These are phyloP conservation scores for Vesta saturnalis DNA, from an alignment of 2,888 invertebrate species.

Conservation along the genomic window DNA sequence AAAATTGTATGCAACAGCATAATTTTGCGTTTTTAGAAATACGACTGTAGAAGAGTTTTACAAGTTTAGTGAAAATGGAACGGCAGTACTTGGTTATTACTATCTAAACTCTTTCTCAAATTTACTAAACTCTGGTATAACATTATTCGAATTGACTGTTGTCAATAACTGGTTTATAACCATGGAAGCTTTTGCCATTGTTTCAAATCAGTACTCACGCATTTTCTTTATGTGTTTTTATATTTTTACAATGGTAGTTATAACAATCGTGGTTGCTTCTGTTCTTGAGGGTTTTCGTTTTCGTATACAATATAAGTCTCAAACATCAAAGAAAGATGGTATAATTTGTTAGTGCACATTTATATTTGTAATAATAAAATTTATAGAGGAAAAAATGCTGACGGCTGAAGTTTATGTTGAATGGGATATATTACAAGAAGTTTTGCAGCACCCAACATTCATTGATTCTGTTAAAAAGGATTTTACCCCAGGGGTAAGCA, in stretches of 20 bases:
- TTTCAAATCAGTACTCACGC: slow-evolving; percentile 76
- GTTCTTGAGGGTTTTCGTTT: slow-evolving; percentile 90
- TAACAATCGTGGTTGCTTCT: slow-evolving; percentile 89
- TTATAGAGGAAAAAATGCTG: slow-evolving; percentile 77
- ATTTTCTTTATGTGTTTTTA: slow-evolving; percentile 92
- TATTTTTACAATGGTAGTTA: slow-evolving; percentile 89
- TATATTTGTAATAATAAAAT: slow-evolving; percentile 17
- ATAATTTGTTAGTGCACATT: slow-evolving; percentile 41
- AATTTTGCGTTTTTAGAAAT: slow-evolving; percentile 66
- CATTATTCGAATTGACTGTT: slow-evolving; percentile 88
- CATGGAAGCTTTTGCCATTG: slow-evolving; percentile 86
- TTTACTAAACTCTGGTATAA: slow-evolving; percentile 80
- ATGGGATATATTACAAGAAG: slow-evolving; percentile 73
- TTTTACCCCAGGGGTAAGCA: slow-evolving; percentile 61
- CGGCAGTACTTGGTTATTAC: slow-evolving; percentile 81
- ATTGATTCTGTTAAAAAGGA: slow-evolving; percentile 64
- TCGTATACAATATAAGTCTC: slow-evolving; percentile 85
- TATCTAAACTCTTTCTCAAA: slow-evolving; percentile 84
- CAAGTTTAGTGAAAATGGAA: slow-evolving; percentile 73
- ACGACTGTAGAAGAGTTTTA: slow-evolving; percentile 88
- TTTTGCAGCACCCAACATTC: slow-evolving; percentile 65
- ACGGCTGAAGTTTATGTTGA: slow-evolving; percentile 79
- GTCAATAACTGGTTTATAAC: slow-evolving; percentile 94
- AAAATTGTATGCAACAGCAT: background rate
- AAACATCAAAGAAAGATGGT: slow-evolving; percentile 82